phyloP scores from a whole-genome alignment of 2,113 vertebrate genomes.

The Cheirogaleus medius region DNA sequence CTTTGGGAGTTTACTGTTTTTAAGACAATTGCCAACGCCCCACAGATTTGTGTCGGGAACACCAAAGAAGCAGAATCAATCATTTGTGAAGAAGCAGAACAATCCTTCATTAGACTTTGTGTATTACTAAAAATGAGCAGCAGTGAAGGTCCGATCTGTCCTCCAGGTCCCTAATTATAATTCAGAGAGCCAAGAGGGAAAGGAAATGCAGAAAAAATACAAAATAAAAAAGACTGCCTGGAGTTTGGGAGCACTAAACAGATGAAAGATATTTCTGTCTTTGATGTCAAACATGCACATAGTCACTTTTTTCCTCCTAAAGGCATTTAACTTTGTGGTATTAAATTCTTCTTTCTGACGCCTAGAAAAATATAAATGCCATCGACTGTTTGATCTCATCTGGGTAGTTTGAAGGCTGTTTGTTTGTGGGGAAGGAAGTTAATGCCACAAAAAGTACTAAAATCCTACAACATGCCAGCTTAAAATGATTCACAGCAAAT shows the following conservation, averaged over 20 bases:
- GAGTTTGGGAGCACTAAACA: neutral
- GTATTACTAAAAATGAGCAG: neutral
- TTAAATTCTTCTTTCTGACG: neutral
- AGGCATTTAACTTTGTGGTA: conserved; percentile 20
- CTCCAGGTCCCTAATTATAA: conserved; percentile 7
- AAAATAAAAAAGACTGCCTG: neutral
- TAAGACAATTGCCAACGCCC: neutral
- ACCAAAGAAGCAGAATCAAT: neutral
- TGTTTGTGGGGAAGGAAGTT: conserved; percentile 30
- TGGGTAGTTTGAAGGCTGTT: conserved; percentile 20
- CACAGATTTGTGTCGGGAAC: neutral
- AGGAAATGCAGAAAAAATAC: neutral
- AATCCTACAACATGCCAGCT: neutral
- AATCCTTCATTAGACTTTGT: neutral
- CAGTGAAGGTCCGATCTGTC: neutral
- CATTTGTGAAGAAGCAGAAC: conserved; percentile 40
- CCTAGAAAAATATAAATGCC: conserved; percentile 14
- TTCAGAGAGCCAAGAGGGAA: neutral
- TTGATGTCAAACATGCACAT: neutral
- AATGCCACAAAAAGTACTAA: conserved; percentile 4
- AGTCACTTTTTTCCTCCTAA: neutral
- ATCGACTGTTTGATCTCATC: conserved; percentile 39
- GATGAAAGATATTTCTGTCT: neutral
- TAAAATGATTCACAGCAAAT: neutral
- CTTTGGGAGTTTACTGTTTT: neutral